Conservation (phyloP, 53 echinoderm and acorn worm species). For the Mesocentrotus franciscanus region DNA sequence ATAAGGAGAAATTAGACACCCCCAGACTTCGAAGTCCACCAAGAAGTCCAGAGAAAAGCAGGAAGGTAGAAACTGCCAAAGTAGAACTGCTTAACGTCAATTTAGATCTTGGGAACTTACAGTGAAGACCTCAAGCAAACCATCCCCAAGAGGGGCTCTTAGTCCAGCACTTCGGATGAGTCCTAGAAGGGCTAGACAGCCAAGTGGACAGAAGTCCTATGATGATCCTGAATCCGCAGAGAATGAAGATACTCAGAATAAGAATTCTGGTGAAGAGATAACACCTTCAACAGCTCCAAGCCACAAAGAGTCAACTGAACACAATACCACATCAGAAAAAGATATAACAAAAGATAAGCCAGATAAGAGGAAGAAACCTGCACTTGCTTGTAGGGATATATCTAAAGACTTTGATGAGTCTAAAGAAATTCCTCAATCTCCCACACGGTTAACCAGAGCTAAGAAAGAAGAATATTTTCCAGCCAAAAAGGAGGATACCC, state of each 20-base stretch:
- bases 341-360: conserved; percentile 33
- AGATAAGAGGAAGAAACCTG: conserved; percentile 56
- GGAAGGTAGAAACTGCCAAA: conserved; percentile 12
- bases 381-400: conserved; percentile 71
- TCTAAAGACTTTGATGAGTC: conserved; percentile 68
- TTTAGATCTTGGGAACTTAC: conserved; percentile 41
- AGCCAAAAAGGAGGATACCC: not conserved
- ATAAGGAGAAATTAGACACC: conserved; percentile 27
- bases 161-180: conserved; percentile 68
- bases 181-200: conserved; percentile 70
- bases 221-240: conserved; percentile 2
- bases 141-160: conserved; percentile 26
- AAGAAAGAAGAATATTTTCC: conserved; percentile 14
- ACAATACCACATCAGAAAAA: not conserved
- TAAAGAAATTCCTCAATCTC: conserved; percentile 61
- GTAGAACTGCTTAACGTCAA: conserved; percentile 27
- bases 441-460: conserved; percentile 46
- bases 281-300: conserved; percentile 56
- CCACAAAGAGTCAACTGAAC: conserved; percentile 30
- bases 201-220: conserved; percentile 64
- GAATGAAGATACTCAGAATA: not conserved
- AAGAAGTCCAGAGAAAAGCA: conserved; percentile 50
- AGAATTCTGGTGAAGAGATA: conserved; percentile 42
- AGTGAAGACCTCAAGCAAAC: conserved; percentile 31
- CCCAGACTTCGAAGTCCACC: conserved; percentile 37